Base-by-base conservation (phyloP, 2,797 vertebrate genomes). In the Tokudaia muenninki region DNA sequence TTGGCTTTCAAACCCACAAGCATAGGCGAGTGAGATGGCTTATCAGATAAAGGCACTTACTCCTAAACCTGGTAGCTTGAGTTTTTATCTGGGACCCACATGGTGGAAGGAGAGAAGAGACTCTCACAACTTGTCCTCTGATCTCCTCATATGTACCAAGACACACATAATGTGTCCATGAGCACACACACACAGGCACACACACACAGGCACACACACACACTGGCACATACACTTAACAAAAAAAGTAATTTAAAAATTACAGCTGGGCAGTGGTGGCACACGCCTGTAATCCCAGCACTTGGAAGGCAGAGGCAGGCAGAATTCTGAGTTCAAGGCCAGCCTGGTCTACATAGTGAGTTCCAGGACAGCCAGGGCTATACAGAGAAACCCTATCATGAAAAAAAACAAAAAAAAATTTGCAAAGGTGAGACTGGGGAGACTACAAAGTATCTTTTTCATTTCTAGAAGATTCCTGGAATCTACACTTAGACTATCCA, bases 381-480 rank as follows among this genome's bases (percentile, higher is more conserved):
- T 6, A 59, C 57, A 59, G 57, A 59, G 57, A 59, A 59, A 59
- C 57, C 57, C 19, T 21, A 19, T 59, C 57, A 21, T 21, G 19
- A 83, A 83, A 63, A 83, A 31, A 59, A 19, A 57, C 4, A 57
- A 57, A 59, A 19, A 63, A 83, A 63, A 84, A 47, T 34, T 34
- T n/a, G 34, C 31, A 55, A 41, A 77, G 78, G 72, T 78, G 29
- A 70, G 70, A 72, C 29, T 0, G 10, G 16, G 9, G 81, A 93
- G 57, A 65, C 84, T n/a, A 81, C 7, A 91, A 59, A 63, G 44
- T 16, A 31, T 37, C 59, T 92, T 93, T 44, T 78, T 87, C 63
- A 59, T 74, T 94, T 94, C 37, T 81, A 90, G 90, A 82, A 92
- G 70, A 75, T n/a, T 87, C 81, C 67, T 94, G 83, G 67, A 70